Evolutionary conservation across 2,113 vertebrate genomes (phyloP).

Genomic region (Xiphophorus couchianus): DNA sequence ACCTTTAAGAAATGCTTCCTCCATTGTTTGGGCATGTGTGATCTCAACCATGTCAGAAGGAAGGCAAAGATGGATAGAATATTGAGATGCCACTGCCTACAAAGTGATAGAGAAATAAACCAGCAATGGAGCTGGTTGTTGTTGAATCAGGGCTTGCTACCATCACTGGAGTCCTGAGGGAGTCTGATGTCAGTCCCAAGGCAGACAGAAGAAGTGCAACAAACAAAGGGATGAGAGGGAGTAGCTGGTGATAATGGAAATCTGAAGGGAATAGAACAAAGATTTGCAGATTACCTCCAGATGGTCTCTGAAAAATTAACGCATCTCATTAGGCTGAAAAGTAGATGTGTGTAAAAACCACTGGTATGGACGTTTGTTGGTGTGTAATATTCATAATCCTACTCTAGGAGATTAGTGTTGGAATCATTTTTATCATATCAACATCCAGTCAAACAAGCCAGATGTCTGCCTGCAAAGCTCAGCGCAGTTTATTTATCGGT

Average conservation of each 20-base stretch:
- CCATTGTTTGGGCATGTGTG: no score
- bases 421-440: background rate
- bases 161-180: slow-evolving; percentile 54
- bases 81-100: background rate
- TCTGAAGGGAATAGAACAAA: slow-evolving; percentile 39
- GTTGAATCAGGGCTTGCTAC: slow-evolving; percentile 66
- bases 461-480: slow-evolving; percentile 33
- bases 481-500: background rate
- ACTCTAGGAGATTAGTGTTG: slow-evolving; percentile 39
- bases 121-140: slow-evolving; percentile 17
- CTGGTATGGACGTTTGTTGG: slow-evolving; percentile 14
- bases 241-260: slow-evolving; percentile 11
- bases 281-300: slow-evolving; percentile 29
- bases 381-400: slow-evolving; percentile 52
- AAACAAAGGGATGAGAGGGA: slow-evolving; percentile 58
- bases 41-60: background rate
- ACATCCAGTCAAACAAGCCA: slow-evolving; percentile 31
- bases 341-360: slow-evolving; percentile 1
- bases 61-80: slow-evolving; percentile 7
- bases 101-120: slow-evolving; percentile 7
- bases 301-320: slow-evolving; percentile 44
- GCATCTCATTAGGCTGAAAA: background rate
- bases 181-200: slow-evolving; percentile 65
- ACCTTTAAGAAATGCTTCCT: no score
- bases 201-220: slow-evolving; percentile 20